These are phyloP conservation scores for Mylabris phalerata DNA, from an alignment of 1,140 invertebrate genomes.

Conservation along the genomic window DNA sequence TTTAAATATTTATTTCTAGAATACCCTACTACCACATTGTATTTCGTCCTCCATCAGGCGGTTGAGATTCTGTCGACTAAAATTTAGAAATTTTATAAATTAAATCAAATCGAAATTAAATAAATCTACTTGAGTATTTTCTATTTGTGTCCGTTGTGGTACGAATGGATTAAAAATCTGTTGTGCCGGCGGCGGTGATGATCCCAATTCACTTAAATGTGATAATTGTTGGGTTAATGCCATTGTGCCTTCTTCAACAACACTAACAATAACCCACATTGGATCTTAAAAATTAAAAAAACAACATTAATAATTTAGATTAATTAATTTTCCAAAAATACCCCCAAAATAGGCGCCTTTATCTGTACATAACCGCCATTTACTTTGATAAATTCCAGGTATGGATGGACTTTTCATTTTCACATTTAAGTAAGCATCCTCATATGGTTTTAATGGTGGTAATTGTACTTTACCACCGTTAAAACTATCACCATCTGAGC, in stretches of 20 bases:
- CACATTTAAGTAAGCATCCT: slow-evolving; percentile 59
- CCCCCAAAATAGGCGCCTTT: slow-evolving; percentile 79
- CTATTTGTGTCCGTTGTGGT: slow-evolving; percentile 23
- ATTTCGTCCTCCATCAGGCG: slow-evolving; percentile 10
- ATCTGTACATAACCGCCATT: slow-evolving; percentile 76
- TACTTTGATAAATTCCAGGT: slow-evolving; percentile 68
- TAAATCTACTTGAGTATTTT: slow-evolving; percentile 17
- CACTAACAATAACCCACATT: slow-evolving; percentile 39
- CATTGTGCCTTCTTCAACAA: slow-evolving; percentile 38
- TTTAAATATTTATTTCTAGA: background rate
- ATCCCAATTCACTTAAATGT: slow-evolving; percentile 35
- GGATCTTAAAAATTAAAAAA: slow-evolving; percentile 28
- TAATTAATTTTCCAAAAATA: slow-evolving; percentile 37
- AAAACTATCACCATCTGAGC: slow-evolving; percentile 55
- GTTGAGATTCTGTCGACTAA: background rate
- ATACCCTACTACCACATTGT: slow-evolving; percentile 3
- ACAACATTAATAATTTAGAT: slow-evolving; percentile 1
- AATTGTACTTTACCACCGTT: slow-evolving; percentile 50
- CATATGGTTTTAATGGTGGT: slow-evolving; percentile 56
- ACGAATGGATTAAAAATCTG: slow-evolving; percentile 31
- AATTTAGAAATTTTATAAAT: slow-evolving; percentile 12
- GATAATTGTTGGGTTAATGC: slow-evolving; percentile 38
- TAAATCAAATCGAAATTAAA: background rate
- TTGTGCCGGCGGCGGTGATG: slow-evolving; percentile 18
- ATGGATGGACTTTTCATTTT: slow-evolving; percentile 61